These are phyloP conservation scores for Octonoba sinensis DNA, from an alignment of 2,888 invertebrate species.

Conservation along the genomic window DNA sequence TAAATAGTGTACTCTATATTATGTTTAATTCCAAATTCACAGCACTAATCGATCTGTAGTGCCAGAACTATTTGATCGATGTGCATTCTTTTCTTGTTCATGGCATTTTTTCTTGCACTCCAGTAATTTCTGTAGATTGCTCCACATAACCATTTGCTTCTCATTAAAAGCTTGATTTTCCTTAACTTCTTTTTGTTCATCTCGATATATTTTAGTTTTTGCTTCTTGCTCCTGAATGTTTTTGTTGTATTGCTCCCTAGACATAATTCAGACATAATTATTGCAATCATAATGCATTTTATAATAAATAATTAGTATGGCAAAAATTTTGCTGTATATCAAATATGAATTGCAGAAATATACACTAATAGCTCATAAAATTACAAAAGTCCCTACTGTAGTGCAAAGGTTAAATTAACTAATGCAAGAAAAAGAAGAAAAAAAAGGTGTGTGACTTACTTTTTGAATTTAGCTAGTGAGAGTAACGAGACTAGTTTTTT, in stretches of 20 bases:
- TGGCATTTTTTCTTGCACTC: conserved; percentile 70
- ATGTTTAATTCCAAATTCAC: conserved; percentile 6
- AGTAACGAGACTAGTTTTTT: no score
- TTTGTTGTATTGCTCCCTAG: conserved; percentile 77
- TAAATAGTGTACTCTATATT: background rate
- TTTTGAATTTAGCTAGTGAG: no score
- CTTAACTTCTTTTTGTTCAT: conserved; percentile 73
- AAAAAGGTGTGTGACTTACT: no score
- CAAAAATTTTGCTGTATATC: no score
- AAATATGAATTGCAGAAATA: no score
- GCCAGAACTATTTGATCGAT: conserved; percentile 28
- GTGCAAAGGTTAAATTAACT: no score
- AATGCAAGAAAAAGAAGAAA: no score
- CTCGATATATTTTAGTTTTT: conserved; percentile 68
- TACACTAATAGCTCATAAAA: no score
- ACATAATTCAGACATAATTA: background rate
- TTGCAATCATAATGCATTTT: background rate
- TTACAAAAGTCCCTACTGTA: no score
- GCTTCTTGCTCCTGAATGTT: conserved; percentile 75
- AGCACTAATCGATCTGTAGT: conserved; percentile 51
- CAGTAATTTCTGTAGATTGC: conserved; percentile 73
- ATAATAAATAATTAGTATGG: conserved; percentile 2
- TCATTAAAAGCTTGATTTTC: conserved; percentile 74
- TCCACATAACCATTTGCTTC: conserved; percentile 75
- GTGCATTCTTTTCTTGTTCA: conserved; percentile 42